Conservation (phyloP, 2,113 vertebrate species). For the Delphinapterus leucas region DNA sequence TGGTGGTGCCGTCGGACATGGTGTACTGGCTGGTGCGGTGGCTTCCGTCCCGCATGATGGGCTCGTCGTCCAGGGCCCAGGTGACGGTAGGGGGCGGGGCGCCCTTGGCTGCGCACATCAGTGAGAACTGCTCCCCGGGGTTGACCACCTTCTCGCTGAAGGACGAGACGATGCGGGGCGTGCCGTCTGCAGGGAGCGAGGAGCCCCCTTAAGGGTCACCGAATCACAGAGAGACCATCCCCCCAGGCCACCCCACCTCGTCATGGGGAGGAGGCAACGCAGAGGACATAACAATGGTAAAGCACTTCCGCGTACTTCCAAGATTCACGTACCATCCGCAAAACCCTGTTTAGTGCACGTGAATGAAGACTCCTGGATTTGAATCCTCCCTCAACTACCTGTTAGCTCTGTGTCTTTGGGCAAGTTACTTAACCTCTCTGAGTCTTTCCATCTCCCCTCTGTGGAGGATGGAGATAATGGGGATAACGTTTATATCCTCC, state of each 20-base stretch:
- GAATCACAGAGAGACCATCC: background rate
- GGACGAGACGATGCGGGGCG: constrained; percentile 95
- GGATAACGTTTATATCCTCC: too few relatives aligned
- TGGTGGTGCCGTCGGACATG: constrained; percentile 94
- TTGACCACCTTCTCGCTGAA: constrained; percentile 99
- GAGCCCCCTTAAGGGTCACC: constrained; percentile 54
- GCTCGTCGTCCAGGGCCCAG: constrained; percentile 98
- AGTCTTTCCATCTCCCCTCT: background rate
- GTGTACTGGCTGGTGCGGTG: constrained; percentile 97
- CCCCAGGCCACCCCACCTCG: background rate
- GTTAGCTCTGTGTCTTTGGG: background rate
- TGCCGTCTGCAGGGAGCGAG: constrained; percentile 89
- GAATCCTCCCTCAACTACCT: background rate
- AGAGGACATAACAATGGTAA: rapidly evolving
- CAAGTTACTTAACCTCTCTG: background rate
- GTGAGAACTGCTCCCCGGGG: constrained; percentile 95
- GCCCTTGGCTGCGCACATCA: constrained; percentile 97
- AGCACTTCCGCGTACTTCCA: rapidly evolving
- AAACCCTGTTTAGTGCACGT: rapidly evolving
- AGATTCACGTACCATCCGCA: rapidly evolving
- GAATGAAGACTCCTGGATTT: background rate
- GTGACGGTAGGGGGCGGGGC: constrained; percentile 96
- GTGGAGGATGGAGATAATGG: background rate
- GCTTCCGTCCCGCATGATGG: constrained; percentile 89
- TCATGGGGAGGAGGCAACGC: background rate